A percentile compares a stretch with the other conserved stretches of the same genome.
Conservation (phyloP, 2,888 invertebrate species). For the Drosophila pseudotalamancana region DNA sequence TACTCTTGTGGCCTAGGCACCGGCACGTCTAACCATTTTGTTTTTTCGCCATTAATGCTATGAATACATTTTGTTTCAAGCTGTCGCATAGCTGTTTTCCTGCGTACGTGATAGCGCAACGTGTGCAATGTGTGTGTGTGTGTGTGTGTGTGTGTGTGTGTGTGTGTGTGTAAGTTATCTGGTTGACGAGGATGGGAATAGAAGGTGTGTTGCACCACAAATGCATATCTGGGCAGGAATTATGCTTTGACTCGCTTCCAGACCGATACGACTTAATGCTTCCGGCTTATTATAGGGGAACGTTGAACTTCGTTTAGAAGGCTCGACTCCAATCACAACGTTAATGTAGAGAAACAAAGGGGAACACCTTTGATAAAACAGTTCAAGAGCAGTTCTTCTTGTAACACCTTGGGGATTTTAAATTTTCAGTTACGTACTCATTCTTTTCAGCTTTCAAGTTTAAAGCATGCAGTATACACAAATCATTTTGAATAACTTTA, state of each 20-base stretch:
- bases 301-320: constrained; percentile 27
- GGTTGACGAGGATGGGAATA: too few relatives aligned
- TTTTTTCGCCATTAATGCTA: constrained; percentile 67
- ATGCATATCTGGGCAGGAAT: constrained; percentile 34
- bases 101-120: constrained; percentile 50
- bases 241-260: constrained; percentile 9
- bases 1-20: constrained; percentile 44
- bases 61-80: constrained; percentile 70
- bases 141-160: background rate
- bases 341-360: constrained; percentile 43
- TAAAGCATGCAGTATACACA: constrained; percentile 22
- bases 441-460: constrained; percentile 34
- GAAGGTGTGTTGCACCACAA: constrained; percentile 6
- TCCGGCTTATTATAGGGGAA: constrained; percentile 36
- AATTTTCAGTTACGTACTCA: constrained; percentile 53
- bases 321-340: constrained; percentile 25
- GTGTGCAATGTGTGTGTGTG: constrained; percentile 14
- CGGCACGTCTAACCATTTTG: constrained; percentile 70
- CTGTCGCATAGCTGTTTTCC: constrained; percentile 51
- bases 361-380: constrained; percentile 55
- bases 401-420: constrained; percentile 49
- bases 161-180: background rate
- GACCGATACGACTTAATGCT: constrained; percentile 27
- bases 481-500: too few relatives aligned
- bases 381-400: constrained; percentile 52